Percentiles rank a stretch among this genome's conserved stretches.
Evolutionary conservation across 2,888 invertebrate genomes (phyloP).

Genomic region (Eilema griseolum): DNA sequence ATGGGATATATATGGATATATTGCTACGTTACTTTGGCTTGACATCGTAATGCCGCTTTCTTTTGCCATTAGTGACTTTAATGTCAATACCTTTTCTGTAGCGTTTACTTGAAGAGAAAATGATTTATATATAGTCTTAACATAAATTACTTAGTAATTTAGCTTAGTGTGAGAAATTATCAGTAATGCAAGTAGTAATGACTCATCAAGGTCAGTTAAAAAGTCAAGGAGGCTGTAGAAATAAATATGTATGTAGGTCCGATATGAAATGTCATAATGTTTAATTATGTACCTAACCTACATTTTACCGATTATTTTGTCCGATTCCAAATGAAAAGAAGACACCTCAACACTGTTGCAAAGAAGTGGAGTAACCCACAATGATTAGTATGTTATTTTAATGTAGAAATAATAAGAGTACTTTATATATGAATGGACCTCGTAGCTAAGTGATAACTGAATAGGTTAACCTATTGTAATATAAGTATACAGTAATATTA

Average conservation of each 20-base stretch:
- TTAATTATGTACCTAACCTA: too few species aligned
- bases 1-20: slow-evolving; percentile 3
- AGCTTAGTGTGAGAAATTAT: background rate
- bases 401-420: too few species aligned
- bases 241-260: background rate
- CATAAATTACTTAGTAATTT: background rate
- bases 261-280: background rate
- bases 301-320: too few species aligned
- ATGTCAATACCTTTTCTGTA: background rate
- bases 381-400: too few species aligned
- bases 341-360: too few species aligned
- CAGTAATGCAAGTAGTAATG: background rate
- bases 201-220: background rate
- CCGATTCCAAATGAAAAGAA: too few species aligned
- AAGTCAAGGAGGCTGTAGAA: background rate
- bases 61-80: slow-evolving; percentile 19
- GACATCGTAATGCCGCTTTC: slow-evolving; percentile 26
- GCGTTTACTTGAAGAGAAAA: slow-evolving; percentile 8
- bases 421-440: too few species aligned
- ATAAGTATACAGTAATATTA: too few species aligned
- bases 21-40: slow-evolving; percentile 8
- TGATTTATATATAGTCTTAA: slow-evolving; percentile 4
- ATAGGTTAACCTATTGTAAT: too few species aligned
- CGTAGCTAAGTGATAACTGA: too few species aligned
- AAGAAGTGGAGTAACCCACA: too few species aligned